phyloP scores from a whole-genome alignment of 2,113 vertebrate species.

The Baryphthengus martii region DNA sequence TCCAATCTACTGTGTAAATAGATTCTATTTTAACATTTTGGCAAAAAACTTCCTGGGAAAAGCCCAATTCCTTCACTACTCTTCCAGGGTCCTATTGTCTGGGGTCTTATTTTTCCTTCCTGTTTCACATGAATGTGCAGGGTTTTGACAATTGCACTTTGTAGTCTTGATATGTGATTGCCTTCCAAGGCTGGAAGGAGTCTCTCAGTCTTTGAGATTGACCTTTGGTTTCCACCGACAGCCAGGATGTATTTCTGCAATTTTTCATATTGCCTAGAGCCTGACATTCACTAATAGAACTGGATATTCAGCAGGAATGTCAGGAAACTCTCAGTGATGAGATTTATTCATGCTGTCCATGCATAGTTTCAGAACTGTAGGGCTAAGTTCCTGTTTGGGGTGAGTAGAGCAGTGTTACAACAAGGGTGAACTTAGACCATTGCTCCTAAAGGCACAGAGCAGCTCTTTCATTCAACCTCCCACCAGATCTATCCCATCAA shows the following conservation, averaged over 20 bases:
- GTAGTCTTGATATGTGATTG: conserved; percentile 15
- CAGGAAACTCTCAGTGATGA: background rate
- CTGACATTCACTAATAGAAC: conserved; percentile 52
- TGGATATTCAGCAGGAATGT: conserved; percentile 32
- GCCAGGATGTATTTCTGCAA: conserved; percentile 52
- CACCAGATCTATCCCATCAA: background rate
- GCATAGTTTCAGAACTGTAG: background rate
- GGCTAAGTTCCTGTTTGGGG: background rate
- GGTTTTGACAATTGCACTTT: conserved; percentile 40
- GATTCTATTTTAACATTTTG: conserved; percentile 36
- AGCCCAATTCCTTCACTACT: background rate
- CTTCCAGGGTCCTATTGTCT: conserved; percentile 16
- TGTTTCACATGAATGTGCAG: background rate
- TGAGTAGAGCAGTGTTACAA: background rate
- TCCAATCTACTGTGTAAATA: conserved; percentile 12
- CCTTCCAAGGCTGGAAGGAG: conserved; percentile 34
- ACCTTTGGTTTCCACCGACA: conserved; percentile 53
- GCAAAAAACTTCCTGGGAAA: background rate
- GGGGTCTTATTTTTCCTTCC: conserved; percentile 49
- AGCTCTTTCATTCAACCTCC: background rate
- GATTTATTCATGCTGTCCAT: conserved; percentile 34
- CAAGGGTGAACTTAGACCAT: background rate
- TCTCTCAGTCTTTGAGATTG: conserved; percentile 28
- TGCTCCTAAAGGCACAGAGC: background rate
- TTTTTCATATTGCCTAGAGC: conserved; percentile 3